A percentile compares a stretch with the other conserved stretches of the same genome.
These are phyloP conservation scores for Falco cherrug DNA, from an alignment of 2,797 vertebrate genomes.

Conservation along the genomic window DNA sequence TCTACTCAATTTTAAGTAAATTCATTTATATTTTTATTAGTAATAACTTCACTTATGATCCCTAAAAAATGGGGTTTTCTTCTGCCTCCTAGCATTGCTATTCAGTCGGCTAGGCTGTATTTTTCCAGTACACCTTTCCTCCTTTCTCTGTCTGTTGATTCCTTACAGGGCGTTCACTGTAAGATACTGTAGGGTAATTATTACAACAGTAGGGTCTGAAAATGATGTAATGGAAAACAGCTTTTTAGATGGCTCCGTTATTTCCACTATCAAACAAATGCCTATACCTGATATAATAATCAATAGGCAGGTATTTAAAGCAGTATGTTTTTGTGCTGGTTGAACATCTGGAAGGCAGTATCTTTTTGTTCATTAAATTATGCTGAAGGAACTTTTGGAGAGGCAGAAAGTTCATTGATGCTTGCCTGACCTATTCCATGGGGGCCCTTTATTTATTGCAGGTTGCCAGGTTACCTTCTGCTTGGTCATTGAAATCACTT, in stretches of 20 bases:
- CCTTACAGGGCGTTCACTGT: neutral
- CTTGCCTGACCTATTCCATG: neutral
- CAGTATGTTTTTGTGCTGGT: neutral
- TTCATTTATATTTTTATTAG: neutral
- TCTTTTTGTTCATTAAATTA: neutral
- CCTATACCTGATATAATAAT: neutral
- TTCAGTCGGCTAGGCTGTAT: neutral
- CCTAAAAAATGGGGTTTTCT: neutral
- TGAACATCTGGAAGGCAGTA: neutral
- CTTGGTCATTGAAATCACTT: neutral
- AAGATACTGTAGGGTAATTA: neutral
- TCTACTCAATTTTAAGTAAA: neutral
- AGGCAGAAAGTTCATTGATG: neutral
- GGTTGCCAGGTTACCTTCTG: slow-evolving; percentile 8
- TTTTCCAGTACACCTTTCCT: neutral
- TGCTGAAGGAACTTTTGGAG: neutral
- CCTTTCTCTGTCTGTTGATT: neutral
- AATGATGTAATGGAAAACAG: neutral
- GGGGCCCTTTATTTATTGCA: neutral
- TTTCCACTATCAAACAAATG: neutral
- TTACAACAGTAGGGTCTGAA: neutral
- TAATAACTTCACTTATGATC: neutral
- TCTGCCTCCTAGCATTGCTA: neutral
- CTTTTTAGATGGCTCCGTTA: neutral
- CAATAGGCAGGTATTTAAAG: neutral